Percentiles rank a stretch among this genome's conserved stretches.
These are phyloP conservation scores for Corvus hawaiiensis DNA, from an alignment of 2,113 vertebrate genomes.

Conservation along the genomic window DNA sequence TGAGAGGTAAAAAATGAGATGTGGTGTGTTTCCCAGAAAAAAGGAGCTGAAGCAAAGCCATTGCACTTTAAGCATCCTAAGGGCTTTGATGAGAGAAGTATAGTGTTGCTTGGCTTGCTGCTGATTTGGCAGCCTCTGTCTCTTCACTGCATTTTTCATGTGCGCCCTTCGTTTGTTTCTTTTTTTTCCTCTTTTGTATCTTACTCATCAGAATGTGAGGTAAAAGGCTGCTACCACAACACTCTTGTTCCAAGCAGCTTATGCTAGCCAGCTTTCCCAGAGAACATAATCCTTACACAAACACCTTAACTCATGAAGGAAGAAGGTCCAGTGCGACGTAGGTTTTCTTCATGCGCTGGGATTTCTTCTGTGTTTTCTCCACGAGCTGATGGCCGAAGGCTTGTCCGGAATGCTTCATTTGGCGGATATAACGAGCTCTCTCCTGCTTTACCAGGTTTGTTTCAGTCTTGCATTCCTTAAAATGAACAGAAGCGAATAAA, in stretches of 20 bases:
- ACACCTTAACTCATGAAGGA: conserved; percentile 86
- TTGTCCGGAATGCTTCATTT: conserved; percentile 96
- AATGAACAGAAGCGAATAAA: not conserved
- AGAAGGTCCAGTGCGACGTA: conserved; percentile 83
- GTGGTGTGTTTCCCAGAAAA: not conserved
- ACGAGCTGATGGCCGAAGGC: conserved; percentile 88
- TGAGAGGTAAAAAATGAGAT: not conserved
- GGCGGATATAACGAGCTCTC: conserved; percentile 94
- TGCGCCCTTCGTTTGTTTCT: conserved; percentile 69
- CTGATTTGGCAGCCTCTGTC: conserved; percentile 66
- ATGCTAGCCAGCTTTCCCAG: conserved; percentile 71
- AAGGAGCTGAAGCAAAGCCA: not conserved
- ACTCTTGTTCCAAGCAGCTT: conserved; percentile 68
- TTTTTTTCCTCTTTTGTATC: conserved; percentile 45
- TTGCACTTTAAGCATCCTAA: conserved; percentile 26
- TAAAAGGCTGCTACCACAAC: conserved; percentile 70
- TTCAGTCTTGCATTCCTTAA: conserved; percentile 38
- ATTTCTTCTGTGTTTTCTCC: conserved; percentile 80
- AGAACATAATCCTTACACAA: conserved; percentile 65
- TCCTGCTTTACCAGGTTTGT: conserved; percentile 90
- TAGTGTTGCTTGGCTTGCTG: conserved; percentile 59
- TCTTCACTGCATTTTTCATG: conserved; percentile 67
- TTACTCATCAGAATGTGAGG: conserved; percentile 71
- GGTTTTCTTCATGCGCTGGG: conserved; percentile 90
- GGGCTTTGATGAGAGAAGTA: not conserved